Evolutionary conservation across 1,140 invertebrate genomes (phyloP), one percentile per base, ranked within the genome.

Genomic region (Neocloeon triangulifer): DNA sequence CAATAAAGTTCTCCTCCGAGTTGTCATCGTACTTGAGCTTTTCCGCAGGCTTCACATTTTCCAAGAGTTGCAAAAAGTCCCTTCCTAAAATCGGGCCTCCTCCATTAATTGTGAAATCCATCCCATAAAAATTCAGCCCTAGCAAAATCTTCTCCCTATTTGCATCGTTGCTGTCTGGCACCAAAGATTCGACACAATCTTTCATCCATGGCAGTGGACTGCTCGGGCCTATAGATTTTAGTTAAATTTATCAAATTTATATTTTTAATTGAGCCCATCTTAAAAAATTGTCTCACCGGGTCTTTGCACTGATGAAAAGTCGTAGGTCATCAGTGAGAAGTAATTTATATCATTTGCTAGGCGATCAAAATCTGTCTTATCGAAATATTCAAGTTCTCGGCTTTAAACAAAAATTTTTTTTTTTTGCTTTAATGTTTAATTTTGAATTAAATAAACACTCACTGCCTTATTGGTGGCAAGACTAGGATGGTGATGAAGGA

Each of bases 311-410:
- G 54, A 79, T 16, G 85, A 89, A 53, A 71, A 94, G 51, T 95
- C 89, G 52, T 95, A 95, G 1, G 85, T 92, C 85, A 92, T 91
- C 1, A 95, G 58, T 23, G 82, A 89, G 48, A 94, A 88, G 31
- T 67, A 73, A 45, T 75, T 72, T 2, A 94, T 62, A 51, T 73
- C 57, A 18, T 72, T 62, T 41, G 71, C 67, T 9, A 94, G 58
- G 25, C 62, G 59, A 42, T 79, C 67, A 53, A 88, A 84, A 40
- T 86, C 66, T 35, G 73, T 55, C 36, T 68, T 59, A 16, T 60
- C 60, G 56, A 94, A 85, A 44, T 81, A 62, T 41, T 77, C 69
- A 31, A 53, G 54, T 4, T 49, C 44, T 36, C 51, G 44, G 27
- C 52, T 59, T 41, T 33, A 44, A 45, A 33, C 32, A 31, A 38